Percentiles rank a stretch among this genome's conserved stretches.
Conservation (phyloP, 1,140 invertebrate genomes). For the Dreissena polymorpha region DNA sequence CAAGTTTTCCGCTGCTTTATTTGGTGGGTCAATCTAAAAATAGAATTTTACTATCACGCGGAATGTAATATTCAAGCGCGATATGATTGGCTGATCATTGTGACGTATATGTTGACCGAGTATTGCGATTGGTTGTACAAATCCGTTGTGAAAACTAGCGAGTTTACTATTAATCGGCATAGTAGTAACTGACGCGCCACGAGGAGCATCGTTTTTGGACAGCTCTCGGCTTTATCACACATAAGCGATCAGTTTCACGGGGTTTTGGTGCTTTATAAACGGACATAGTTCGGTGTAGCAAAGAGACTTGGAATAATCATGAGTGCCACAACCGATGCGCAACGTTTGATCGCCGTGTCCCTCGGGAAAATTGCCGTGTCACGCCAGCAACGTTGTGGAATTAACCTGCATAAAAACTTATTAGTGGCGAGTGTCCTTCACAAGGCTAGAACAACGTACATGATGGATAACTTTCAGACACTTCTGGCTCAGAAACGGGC, state of each 20-base stretch:
- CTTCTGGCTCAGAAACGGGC: constrained; percentile 63
- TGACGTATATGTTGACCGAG: constrained; percentile 35
- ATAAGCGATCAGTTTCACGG: neutral
- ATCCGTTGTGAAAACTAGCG: constrained; percentile 30
- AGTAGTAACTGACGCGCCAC: constrained; percentile 51
- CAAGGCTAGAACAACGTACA: constrained; percentile 85
- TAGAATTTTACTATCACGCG: constrained; percentile 43
- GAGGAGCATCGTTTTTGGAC: constrained; percentile 21
- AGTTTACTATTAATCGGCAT: constrained; percentile 52
- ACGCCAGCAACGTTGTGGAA: constrained; percentile 83
- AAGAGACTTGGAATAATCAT: constrained; percentile 4
- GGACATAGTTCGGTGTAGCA: neutral
- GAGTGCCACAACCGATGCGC: constrained; percentile 34
- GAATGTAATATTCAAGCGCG: constrained; percentile 34
- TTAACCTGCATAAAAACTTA: constrained; percentile 85
- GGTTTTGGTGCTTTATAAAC: constrained; percentile 1
- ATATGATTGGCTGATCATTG: constrained; percentile 36
- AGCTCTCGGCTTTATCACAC: constrained; percentile 24
- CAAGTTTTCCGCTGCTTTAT: constrained; percentile 37
- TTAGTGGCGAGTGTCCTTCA: constrained; percentile 86
- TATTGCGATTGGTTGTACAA: no score
- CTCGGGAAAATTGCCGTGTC: constrained; percentile 86
- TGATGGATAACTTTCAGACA: constrained; percentile 83
- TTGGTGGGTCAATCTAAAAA: constrained; percentile 51
- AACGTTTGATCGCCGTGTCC: constrained; percentile 82